Conservation (phyloP, 2,797 vertebrate species). For the Tragopan temminckii region DNA sequence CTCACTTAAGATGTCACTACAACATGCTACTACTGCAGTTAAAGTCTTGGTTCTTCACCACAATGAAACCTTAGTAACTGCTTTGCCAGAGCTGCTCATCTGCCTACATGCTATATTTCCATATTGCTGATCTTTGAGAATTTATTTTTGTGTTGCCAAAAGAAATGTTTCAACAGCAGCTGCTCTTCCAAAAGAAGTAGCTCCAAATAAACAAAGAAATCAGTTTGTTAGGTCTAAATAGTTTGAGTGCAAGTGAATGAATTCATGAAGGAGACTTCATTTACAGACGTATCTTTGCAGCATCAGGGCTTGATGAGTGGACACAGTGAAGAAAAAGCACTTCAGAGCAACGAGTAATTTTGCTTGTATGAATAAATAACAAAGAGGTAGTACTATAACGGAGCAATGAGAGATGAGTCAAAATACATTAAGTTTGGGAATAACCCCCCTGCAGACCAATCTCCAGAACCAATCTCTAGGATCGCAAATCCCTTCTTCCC, state of each 20-base stretch:
- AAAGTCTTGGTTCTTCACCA: not conserved
- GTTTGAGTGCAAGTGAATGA: not conserved
- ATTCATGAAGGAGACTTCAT: not conserved
- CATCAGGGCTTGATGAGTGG: not conserved
- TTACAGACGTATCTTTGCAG: not conserved
- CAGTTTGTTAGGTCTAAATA: not conserved
- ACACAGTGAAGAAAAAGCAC: not conserved
- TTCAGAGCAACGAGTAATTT: not conserved
- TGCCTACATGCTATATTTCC: not conserved
- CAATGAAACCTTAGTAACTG: not conserved
- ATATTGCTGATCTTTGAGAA: not conserved
- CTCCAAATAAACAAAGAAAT: not conserved
- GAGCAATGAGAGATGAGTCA: not conserved
- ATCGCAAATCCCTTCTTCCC: not conserved
- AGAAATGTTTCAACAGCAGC: not conserved
- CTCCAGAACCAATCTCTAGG: not conserved
- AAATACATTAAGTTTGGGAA: not conserved
- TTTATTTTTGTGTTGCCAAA: not conserved
- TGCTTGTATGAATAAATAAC: not conserved
- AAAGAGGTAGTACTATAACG: rapidly evolving
- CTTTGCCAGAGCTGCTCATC: not conserved
- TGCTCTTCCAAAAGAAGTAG: not conserved
- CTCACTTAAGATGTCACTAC: not conserved
- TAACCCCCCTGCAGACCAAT: not conserved
- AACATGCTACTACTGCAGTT: not conserved